A percentile compares a stretch with the other conserved stretches of the same genome.
phyloP scores from a whole-genome alignment of 2,888 invertebrate genomes.

The Amiota minor region DNA sequence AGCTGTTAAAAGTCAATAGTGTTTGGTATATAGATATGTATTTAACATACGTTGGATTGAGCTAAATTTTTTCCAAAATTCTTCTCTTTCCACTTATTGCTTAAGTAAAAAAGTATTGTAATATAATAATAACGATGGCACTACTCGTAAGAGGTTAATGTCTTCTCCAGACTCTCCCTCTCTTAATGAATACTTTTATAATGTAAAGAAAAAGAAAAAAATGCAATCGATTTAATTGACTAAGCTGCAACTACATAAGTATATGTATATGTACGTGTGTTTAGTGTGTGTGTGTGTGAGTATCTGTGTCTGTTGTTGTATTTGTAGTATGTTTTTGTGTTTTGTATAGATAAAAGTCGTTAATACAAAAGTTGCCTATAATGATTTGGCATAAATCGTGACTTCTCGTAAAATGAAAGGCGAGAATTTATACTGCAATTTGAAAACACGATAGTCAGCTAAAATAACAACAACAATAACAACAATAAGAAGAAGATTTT shows the following conservation, averaged over 20 bases:
- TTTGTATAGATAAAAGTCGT: slow-evolving; percentile 35
- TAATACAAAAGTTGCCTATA: slow-evolving; percentile 57
- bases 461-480: slow-evolving; percentile 40
- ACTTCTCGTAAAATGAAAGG: slow-evolving; percentile 67
- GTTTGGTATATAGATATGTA: too few relatives aligned
- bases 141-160: slow-evolving; percentile 54
- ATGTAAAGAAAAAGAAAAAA: slow-evolving; percentile 33
- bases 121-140: too few relatives aligned
- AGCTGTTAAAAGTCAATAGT: too few relatives aligned
- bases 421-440: slow-evolving; percentile 61
- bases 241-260: slow-evolving; percentile 60
- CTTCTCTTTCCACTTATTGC: too few relatives aligned
- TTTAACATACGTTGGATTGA: too few relatives aligned
- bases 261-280: background rate
- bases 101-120: too few relatives aligned
- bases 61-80: too few relatives aligned
- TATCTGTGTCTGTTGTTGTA: slow-evolving; percentile 45
- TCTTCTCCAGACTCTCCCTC: slow-evolving; percentile 54
- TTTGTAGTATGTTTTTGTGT: background rate
- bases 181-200: too few relatives aligned
- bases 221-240: slow-evolving; percentile 67
- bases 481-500: background rate
- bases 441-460: slow-evolving; percentile 18
- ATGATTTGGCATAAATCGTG: slow-evolving; percentile 68
- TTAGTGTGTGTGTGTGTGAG: slow-evolving; percentile 3